Percentiles rank a stretch among this genome's conserved stretches.
Conservation (phyloP, 2,797 vertebrate genomes). For the Perodicticus potto region DNA sequence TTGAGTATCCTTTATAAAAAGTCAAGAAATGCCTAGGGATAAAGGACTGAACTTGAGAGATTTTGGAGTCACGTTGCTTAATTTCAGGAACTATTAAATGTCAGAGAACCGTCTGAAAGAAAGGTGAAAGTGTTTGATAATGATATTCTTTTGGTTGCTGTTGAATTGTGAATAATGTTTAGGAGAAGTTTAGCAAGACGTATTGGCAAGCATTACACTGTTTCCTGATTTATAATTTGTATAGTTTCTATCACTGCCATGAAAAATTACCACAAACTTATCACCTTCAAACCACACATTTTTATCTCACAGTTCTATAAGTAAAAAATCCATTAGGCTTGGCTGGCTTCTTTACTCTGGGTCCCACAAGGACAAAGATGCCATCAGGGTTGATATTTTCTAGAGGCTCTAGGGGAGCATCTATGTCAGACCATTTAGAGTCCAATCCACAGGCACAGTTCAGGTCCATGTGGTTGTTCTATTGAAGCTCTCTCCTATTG, state of each 20-base stretch:
- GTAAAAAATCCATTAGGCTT: neutral
- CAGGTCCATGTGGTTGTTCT: neutral
- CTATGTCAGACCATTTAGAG: neutral
- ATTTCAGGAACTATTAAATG: constrained; percentile 56
- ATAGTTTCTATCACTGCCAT: neutral
- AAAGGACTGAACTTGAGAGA: constrained; percentile 52
- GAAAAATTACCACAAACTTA: neutral
- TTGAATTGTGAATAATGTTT: constrained; percentile 31
- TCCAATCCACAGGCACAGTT: neutral
- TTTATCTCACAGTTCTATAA: neutral
- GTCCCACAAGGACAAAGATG: neutral
- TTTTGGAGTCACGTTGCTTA: constrained; percentile 20
- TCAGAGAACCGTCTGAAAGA: constrained; percentile 24
- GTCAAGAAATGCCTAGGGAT: constrained; percentile 64
- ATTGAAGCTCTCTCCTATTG: neutral
- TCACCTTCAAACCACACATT: neutral
- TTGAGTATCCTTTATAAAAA: constrained; percentile 76
- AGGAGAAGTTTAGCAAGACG: constrained; percentile 4
- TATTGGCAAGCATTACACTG: neutral
- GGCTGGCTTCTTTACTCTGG: neutral
- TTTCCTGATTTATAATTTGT: constrained; percentile 11
- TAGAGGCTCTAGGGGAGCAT: neutral
- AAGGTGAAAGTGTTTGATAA: constrained; percentile 50
- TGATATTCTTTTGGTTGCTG: constrained; percentile 6
- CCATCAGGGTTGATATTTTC: too few relatives aligned